Base-by-base conservation (phyloP, 2,888 invertebrate species). In the Drosophila subquinaria region DNA sequence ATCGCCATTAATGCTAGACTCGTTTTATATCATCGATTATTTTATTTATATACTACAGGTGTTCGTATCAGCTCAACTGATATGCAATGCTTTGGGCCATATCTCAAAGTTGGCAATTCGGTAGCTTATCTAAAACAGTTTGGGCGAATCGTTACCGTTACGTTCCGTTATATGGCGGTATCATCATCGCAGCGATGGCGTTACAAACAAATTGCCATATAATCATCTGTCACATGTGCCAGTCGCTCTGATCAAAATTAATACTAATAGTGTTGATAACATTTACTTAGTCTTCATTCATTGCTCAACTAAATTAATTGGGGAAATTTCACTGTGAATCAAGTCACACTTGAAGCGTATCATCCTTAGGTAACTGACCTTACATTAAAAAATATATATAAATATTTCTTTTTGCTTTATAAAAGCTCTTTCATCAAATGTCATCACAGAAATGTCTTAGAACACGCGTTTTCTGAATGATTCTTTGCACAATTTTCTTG, bases 381-480 rank as follows among this genome's bases (percentile, higher is more conserved):
- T 59, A 38, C 61, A 64, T 15, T 13, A 0, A 36, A 50, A 40
- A 9, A 40, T 30, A 4, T 8, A 11, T 48, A 45, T n/a, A 45
- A 15, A 43, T 36, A 13, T 30, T 36, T 64, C 8, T 15, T 36
- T 8, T 17, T 40, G 27, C n/a, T 36, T 33, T 20, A n/a, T 55
- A 36, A 61, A 57, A 57, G 45, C 33, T 20, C n/a, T 17, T 73
- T 17, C 13, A 38, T 51, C 38, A 33, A 67, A 45, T 57, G 43
- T 50, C 56, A 50, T 57, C 60, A 30, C n/a, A 8, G 11, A 33
- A 42, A 52, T 47, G 55, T 10, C 36, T 36, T 0, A 42, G 20
- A 55, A 13, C 79, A 79, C 79, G 70, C 79, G 75, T 64, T 70
- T 67, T 69, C n/a, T 64, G 69, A 79, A 77, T 77, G 76, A 75